These are phyloP conservation scores for Reticulitermes lucifugus DNA, from an alignment of 2,888 invertebrate genomes.

Conservation along the genomic window DNA sequence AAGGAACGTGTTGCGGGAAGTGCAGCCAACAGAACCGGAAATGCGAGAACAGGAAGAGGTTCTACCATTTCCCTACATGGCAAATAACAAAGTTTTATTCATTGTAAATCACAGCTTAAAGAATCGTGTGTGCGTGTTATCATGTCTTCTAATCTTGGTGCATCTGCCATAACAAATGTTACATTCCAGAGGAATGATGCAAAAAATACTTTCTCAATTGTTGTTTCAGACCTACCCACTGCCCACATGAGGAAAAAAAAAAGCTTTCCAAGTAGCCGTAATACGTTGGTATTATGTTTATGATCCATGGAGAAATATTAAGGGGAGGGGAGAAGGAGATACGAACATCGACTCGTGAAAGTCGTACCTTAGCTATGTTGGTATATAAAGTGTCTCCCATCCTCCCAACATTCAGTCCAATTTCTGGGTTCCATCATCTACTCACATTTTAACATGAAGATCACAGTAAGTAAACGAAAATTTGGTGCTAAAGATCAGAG, in stretches of 20 bases:
- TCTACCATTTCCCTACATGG: not conserved
- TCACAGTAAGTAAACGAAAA: not conserved
- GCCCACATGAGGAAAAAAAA: not conserved
- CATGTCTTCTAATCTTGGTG: not conserved
- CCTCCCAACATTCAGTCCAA: not conserved
- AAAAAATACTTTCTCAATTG: constrained; percentile 32
- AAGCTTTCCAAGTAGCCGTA: not conserved
- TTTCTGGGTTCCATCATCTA: not conserved
- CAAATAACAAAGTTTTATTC: not conserved
- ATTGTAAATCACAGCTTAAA: not conserved
- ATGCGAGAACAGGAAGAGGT: not conserved
- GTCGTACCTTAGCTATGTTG: not conserved
- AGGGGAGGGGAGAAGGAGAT: not conserved
- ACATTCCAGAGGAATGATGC: constrained; percentile 6
- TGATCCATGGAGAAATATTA: not conserved
- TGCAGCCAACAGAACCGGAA: not conserved
- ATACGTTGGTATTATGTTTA: not conserved
- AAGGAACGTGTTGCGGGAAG: not conserved
- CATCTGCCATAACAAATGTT: constrained; percentile 29
- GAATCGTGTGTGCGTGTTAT: not conserved
- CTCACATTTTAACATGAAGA: not conserved
- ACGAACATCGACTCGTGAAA: not conserved
- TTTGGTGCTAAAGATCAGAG: not conserved
- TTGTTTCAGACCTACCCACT: not conserved
- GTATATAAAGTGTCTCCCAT: constrained; percentile 1